phyloP scores from a whole-genome alignment of 1,140 invertebrate species.

The Mya arenaria region DNA sequence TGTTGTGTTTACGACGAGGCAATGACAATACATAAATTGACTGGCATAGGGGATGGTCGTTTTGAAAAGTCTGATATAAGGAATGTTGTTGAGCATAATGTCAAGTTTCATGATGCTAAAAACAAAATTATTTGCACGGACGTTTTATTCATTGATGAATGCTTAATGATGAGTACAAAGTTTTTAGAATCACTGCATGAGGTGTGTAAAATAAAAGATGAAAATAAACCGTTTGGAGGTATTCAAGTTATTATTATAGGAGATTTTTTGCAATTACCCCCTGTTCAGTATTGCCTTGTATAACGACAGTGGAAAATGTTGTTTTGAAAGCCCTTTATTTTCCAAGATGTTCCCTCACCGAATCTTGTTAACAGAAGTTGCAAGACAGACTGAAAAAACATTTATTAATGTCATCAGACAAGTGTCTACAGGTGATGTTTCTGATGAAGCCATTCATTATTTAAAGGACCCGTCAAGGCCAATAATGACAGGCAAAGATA shows the following conservation, averaged over 20 bases:
- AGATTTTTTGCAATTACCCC: constrained; percentile 55
- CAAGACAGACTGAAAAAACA: not conserved
- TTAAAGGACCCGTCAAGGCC: not conserved
- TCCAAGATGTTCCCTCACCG: constrained; percentile 8
- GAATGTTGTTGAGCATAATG: not conserved
- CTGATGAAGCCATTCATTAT: not conserved
- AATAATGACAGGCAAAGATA: not conserved
- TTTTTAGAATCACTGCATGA: not conserved
- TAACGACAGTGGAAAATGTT: constrained; percentile 35
- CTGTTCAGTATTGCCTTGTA: constrained; percentile 27
- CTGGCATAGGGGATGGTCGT: not conserved
- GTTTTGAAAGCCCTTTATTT: constrained; percentile 30
- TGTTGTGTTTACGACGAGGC: not conserved
- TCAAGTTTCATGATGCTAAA: not conserved
- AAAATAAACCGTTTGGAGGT: not conserved
- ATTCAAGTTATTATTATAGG: constrained; percentile 44
- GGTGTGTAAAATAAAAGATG: not conserved
- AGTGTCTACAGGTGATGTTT: not conserved
- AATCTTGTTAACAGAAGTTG: constrained; percentile 11
- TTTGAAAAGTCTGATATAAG: not conserved
- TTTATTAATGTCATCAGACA: not conserved
- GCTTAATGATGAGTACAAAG: constrained; percentile 8
- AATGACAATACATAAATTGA: not conserved
- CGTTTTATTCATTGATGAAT: constrained; percentile 17
- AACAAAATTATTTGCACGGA: not conserved